Conservation (phyloP, 2,797 vertebrate genomes). For the Nannoperca australis region DNA sequence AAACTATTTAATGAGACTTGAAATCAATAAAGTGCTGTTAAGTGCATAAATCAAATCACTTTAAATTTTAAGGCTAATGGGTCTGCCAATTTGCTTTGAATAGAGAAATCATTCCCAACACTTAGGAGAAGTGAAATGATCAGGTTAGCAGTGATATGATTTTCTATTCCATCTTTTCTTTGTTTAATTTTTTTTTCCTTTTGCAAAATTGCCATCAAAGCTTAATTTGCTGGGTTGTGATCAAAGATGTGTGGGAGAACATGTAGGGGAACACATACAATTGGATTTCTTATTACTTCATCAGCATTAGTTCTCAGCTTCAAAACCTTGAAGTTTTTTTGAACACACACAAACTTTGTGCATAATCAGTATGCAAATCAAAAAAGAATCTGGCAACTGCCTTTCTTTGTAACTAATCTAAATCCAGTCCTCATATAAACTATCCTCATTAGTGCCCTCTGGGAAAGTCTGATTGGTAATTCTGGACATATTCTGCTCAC, state of each 20-base stretch:
- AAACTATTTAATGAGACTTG: slow-evolving; percentile 55
- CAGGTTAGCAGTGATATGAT: background rate
- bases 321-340: slow-evolving; percentile 1
- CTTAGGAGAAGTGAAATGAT: slow-evolving; percentile 13
- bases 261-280: background rate
- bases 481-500: slow-evolving; percentile 18
- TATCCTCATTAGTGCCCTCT: slow-evolving; percentile 30
- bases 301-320: background rate
- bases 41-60: slow-evolving; percentile 45
- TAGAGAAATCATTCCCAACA: slow-evolving; percentile 34
- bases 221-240: background rate
- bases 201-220: background rate
- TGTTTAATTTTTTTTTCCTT: background rate
- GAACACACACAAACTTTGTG: slow-evolving; percentile 1
- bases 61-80: slow-evolving; percentile 49
- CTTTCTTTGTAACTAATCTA: slow-evolving; percentile 8
- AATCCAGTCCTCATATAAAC: slow-evolving; percentile 14
- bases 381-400: slow-evolving; percentile 1
- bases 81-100: slow-evolving; percentile 38
- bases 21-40: slow-evolving; percentile 63
- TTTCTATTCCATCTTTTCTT: background rate
- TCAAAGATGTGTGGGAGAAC: background rate
- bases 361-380: slow-evolving; percentile 25
- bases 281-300: background rate
- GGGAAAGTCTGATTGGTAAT: slow-evolving; percentile 28